phyloP scores from a whole-genome alignment of 2,797 vertebrate species.

The Fundulus diaphanus region DNA sequence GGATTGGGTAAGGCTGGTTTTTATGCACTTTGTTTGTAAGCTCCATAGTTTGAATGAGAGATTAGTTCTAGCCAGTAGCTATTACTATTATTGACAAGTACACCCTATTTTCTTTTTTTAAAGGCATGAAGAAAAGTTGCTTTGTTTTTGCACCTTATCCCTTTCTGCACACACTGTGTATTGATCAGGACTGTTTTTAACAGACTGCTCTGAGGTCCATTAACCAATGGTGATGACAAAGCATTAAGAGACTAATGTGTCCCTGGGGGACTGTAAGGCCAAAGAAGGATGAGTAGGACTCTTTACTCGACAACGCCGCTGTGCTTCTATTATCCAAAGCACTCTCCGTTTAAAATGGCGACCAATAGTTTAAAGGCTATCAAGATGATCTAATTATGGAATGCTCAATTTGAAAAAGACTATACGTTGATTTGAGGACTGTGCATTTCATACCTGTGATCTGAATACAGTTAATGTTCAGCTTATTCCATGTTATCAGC shows the following conservation, averaged over 20 bases:
- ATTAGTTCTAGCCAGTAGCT: constrained; percentile 15
- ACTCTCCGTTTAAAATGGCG: constrained; percentile 13
- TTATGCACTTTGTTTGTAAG: not conserved
- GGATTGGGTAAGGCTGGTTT: not conserved
- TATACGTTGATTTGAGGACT: not conserved
- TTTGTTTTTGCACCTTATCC: constrained; percentile 60
- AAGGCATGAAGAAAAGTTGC: constrained; percentile 24
- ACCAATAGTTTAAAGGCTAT: not conserved
- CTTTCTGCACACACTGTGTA: constrained; percentile 62
- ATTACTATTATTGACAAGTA: constrained; percentile 28
- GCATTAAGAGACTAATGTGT: constrained; percentile 77
- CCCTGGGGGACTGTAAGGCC: constrained; percentile 62
- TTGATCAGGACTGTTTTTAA: constrained; percentile 79
- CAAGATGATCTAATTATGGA: constrained; percentile 6
- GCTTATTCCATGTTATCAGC: not conserved
- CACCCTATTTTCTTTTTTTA: constrained; percentile 7
- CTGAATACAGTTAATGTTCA: not conserved
- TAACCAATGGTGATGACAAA: constrained; percentile 83
- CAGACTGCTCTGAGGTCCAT: constrained; percentile 80
- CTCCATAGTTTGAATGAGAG: constrained; percentile 3
- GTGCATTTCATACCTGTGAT: not conserved
- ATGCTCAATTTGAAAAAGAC: not conserved
- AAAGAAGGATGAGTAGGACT: constrained; percentile 63
- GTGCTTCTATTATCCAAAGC: constrained; percentile 28
- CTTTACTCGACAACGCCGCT: constrained; percentile 35